A percentile compares a stretch with the other conserved stretches of the same genome.
Conservation (phyloP, 2,797 vertebrate species). For the Acropternis orthonyx region DNA sequence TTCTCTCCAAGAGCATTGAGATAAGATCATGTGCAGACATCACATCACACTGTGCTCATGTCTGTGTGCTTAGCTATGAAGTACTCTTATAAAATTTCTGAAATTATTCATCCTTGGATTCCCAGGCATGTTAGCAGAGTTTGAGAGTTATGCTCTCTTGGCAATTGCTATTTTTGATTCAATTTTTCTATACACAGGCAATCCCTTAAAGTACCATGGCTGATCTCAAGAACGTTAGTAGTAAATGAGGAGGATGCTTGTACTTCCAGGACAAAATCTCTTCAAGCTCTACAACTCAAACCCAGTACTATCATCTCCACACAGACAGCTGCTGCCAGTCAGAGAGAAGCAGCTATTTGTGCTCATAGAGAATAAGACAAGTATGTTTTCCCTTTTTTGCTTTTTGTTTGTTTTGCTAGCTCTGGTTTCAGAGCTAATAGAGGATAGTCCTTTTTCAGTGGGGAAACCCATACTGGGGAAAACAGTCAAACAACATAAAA, state of each 20-base stretch:
- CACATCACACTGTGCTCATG: background rate
- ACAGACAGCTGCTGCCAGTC: background rate
- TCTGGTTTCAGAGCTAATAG: background rate
- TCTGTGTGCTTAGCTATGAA: conserved; percentile 2
- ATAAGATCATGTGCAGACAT: conserved; percentile 50
- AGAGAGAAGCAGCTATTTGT: background rate
- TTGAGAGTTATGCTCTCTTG: rapidly evolving
- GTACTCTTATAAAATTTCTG: background rate
- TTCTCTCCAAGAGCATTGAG: background rate
- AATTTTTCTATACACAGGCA: background rate
- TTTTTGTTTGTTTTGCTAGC: background rate
- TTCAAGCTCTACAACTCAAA: background rate
- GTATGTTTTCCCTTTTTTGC: background rate
- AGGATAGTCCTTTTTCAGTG: background rate
- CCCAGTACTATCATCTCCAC: background rate
- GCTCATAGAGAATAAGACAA: background rate
- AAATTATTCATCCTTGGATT: background rate
- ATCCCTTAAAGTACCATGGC: background rate
- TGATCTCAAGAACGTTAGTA: background rate
- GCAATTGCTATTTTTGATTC: background rate
- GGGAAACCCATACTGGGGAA: background rate
- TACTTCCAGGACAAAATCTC: background rate
- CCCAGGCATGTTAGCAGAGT: background rate
- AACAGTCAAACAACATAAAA: background rate
- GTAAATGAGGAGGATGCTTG: background rate